Evolutionary conservation across 2,113 vertebrate species (phyloP).

Genomic region (Naja naja): DNA sequence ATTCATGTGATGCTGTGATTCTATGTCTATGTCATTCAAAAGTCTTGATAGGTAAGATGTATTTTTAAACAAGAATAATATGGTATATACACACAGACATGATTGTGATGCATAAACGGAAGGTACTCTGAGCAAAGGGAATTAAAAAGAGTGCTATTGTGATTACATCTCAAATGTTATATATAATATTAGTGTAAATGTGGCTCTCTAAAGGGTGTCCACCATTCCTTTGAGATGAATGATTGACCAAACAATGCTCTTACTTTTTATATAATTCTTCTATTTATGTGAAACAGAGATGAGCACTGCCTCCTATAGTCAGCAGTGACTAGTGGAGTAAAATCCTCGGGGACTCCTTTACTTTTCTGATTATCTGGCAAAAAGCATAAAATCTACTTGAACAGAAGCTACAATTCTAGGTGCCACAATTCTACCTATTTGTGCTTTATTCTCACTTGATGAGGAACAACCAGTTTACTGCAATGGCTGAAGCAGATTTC

Average conservation of each 20-base stretch:
- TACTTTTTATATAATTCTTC: not conserved
- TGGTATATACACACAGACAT: not conserved
- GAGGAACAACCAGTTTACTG: not conserved
- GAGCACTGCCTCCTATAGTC: not conserved
- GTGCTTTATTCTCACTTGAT: not conserved
- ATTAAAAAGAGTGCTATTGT: not conserved
- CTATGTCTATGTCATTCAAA: not conserved
- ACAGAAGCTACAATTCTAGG: not conserved
- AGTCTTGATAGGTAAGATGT: not conserved
- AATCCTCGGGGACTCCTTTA: not conserved
- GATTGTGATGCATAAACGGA: not conserved
- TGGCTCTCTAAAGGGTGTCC: not conserved
- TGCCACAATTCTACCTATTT: not conserved
- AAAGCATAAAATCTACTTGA: not conserved
- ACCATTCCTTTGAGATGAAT: not conserved
- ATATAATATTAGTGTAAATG: not conserved
- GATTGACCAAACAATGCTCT: not conserved
- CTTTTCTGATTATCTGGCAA: not conserved
- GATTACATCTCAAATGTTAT: not conserved
- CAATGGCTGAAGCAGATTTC: not conserved
- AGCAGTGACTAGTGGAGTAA: not conserved
- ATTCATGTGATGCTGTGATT: not conserved
- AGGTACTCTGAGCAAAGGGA: not conserved
- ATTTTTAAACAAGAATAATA: slow-evolving; percentile 13
- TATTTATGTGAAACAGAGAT: not conserved